These are phyloP conservation scores for Struthidea cinerea DNA, from an alignment of 2,113 vertebrate genomes.

Conservation along the genomic window DNA sequence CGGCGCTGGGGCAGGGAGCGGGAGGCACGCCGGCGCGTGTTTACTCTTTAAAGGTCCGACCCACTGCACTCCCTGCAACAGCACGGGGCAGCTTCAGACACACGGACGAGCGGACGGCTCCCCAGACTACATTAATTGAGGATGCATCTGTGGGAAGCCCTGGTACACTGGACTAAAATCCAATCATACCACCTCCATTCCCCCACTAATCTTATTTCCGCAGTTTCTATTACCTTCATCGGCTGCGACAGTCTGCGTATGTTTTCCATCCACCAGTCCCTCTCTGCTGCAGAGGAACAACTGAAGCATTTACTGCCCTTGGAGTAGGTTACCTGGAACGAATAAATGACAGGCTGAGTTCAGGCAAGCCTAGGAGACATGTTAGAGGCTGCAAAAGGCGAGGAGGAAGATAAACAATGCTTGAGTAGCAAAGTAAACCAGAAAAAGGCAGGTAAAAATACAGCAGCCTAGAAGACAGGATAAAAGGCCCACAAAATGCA, in stretches of 20 bases:
- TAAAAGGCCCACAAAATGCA: neutral
- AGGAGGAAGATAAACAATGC: neutral
- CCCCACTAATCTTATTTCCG: neutral
- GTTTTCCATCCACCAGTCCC: constrained; percentile 99
- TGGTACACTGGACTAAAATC: neutral
- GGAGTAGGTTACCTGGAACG: constrained; percentile 86
- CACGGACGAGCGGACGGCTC: neutral
- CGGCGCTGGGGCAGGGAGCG: neutral
- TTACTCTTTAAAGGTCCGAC: neutral
- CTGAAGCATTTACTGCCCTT: constrained; percentile 96
- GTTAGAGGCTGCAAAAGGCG: neutral
- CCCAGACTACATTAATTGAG: constrained; percentile 19
- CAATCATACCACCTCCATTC: constrained; percentile 1
- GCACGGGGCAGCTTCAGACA: neutral
- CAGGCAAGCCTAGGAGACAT: neutral
- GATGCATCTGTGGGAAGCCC: neutral
- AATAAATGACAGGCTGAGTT: constrained; percentile 18
- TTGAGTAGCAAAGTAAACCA: neutral
- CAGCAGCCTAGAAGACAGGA: neutral
- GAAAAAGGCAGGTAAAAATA: neutral
- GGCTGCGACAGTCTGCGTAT: constrained; percentile 90
- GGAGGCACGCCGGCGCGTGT: fast-evolving
- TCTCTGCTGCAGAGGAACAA: constrained; percentile 91
- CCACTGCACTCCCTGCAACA: neutral
- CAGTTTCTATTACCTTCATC: constrained; percentile 84